Evolutionary conservation across 2,888 invertebrate genomes (phyloP).

Genomic region (Patella pellucida): DNA sequence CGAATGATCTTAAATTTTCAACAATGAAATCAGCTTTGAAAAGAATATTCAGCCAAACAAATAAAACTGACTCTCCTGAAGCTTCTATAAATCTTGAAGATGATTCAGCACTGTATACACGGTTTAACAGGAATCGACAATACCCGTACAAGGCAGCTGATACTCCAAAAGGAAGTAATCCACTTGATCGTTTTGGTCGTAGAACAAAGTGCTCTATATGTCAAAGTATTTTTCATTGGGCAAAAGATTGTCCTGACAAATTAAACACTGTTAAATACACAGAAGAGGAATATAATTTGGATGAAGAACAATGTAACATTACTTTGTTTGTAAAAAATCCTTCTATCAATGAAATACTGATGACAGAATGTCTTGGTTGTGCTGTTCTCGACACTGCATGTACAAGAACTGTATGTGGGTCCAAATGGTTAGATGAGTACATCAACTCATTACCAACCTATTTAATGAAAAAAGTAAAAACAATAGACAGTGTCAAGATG

Average conservation of each 20-base stretch:
- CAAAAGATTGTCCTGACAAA: constrained; percentile 17
- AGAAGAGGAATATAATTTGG: neutral
- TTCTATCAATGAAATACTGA: neutral
- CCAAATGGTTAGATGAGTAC: too few species aligned
- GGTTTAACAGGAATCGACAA: neutral
- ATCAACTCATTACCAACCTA: neutral
- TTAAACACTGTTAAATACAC: neutral
- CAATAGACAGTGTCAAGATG: neutral
- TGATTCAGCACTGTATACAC: neutral
- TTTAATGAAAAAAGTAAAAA: constrained; percentile 1
- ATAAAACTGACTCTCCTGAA: neutral
- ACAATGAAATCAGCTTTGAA: neutral
- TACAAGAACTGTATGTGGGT: too few species aligned
- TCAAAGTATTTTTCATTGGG: constrained; percentile 23
- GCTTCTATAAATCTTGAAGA: neutral
- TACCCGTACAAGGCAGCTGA: too few species aligned
- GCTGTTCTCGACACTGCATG: too few species aligned
- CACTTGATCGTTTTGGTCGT: neutral
- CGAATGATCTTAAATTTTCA: neutral
- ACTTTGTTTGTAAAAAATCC: neutral
- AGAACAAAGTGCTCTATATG: constrained; percentile 4
- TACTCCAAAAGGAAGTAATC: neutral
- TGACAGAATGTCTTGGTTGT: too few species aligned
- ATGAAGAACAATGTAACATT: neutral
- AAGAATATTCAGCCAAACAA: too few species aligned